Conservation (phyloP, 2,888 invertebrate genomes). For the Tiliacea citrago region DNA sequence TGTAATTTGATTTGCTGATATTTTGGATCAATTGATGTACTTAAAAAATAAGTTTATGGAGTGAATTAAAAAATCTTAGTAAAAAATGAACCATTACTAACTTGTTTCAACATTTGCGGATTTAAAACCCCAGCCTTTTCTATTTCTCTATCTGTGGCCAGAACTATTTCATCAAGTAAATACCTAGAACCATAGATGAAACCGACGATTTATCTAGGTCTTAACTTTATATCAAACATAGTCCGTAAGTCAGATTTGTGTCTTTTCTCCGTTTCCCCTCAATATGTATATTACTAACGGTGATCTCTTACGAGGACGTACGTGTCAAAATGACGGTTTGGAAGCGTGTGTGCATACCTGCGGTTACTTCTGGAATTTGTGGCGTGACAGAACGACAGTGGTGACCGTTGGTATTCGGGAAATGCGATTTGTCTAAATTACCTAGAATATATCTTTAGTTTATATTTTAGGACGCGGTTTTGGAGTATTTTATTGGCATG, state of each 20-base stretch:
- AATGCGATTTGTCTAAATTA: slow-evolving; percentile 56
- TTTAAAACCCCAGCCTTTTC: neutral
- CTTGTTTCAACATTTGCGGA: neutral
- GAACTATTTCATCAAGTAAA: slow-evolving; percentile 3
- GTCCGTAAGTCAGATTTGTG: slow-evolving; percentile 31
- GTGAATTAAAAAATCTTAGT: neutral
- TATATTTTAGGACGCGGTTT: slow-evolving; percentile 26
- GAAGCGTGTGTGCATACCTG: slow-evolving; percentile 65
- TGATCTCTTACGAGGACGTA: slow-evolving; percentile 62
- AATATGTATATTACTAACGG: slow-evolving; percentile 48
- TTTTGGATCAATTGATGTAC: neutral
- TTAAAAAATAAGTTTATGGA: neutral
- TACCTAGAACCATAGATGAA: neutral
- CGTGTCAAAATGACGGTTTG: slow-evolving; percentile 68
- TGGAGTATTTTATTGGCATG: slow-evolving; percentile 17
- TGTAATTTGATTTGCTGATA: slow-evolving; percentile 7
- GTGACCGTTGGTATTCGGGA: slow-evolving; percentile 53
- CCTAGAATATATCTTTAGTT: slow-evolving; percentile 48
- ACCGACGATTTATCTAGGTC: slow-evolving; percentile 19
- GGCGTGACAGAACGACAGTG: slow-evolving; percentile 55
- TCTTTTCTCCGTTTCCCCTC: slow-evolving; percentile 35
- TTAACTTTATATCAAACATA: slow-evolving; percentile 20
- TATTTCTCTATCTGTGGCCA: neutral
- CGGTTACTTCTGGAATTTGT: slow-evolving; percentile 66
- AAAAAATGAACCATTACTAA: neutral